Conservation (phyloP, 2,888 invertebrate species). For the Diarsia mendica region DNA sequence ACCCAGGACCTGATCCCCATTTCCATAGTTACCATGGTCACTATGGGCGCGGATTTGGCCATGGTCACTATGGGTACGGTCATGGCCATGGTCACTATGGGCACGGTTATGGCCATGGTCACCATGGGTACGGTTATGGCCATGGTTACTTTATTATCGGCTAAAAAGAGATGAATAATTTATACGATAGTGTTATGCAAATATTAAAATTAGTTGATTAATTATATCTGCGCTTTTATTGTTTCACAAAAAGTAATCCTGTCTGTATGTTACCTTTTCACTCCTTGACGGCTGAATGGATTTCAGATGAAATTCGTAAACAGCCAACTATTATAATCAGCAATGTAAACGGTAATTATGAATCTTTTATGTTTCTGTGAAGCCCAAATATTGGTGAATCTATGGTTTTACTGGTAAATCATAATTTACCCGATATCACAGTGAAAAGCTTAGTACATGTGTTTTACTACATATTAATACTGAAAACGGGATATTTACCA, state of each 20-base stretch:
- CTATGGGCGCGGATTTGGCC: no score
- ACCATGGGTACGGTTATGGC: not conserved
- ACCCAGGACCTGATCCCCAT: constrained; percentile 13
- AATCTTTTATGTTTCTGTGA: not conserved
- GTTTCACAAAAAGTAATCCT: not conserved
- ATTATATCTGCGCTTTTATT: constrained; percentile 1
- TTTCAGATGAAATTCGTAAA: not conserved
- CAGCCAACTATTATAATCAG: not conserved
- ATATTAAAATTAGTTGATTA: constrained; percentile 1
- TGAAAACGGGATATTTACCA: no score
- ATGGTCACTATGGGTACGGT: no score
- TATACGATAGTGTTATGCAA: not conserved
- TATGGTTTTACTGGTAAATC: not conserved
- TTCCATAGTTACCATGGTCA: accelerated
- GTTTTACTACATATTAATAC: no score
- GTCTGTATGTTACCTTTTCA: not conserved
- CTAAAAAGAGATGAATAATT: not conserved
- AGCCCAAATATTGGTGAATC: not conserved
- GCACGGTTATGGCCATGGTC: no score
- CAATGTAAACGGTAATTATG: not conserved
- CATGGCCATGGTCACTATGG: not conserved
- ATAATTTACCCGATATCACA: no score
- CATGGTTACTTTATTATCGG: not conserved
- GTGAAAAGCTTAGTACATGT: no score
- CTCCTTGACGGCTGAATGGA: not conserved